These are phyloP conservation scores for Propsilocerus akamusi DNA, from an alignment of 1,140 invertebrate species.

Conservation along the genomic window DNA sequence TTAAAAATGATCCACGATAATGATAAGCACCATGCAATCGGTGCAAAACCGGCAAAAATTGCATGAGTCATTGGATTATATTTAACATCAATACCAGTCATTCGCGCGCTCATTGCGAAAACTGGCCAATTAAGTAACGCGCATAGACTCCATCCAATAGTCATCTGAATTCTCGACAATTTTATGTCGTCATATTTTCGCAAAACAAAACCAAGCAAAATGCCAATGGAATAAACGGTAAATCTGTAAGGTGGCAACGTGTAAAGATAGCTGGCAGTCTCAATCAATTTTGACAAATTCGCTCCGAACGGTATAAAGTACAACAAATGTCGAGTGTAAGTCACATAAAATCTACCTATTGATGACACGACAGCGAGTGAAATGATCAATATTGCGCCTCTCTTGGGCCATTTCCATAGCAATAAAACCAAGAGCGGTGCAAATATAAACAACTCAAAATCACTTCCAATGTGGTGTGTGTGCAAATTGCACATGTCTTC, in stretches of 20 bases:
- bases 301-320: conserved; percentile 5
- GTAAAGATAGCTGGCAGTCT: conserved; percentile 45
- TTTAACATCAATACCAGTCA: conserved; percentile 40
- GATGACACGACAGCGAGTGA: conserved; percentile 33
- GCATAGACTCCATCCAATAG: conserved; percentile 33
- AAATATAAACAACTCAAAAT: conserved; percentile 60
- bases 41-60: conserved; percentile 49
- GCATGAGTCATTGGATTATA: conserved; percentile 45
- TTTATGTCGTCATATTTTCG: conserved; percentile 11
- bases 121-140: conserved; percentile 29
- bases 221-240: conserved; percentile 48
- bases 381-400: conserved; percentile 27
- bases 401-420: conserved; percentile 36
- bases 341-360: conserved; percentile 30
- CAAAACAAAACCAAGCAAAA: conserved; percentile 35
- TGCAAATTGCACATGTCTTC: conserved; percentile 50
- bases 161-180: conserved; percentile 20
- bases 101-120: conserved; percentile 37
- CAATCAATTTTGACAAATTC: conserved; percentile 33
- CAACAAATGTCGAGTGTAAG: conserved; percentile 19
- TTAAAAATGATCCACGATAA: conserved; percentile 45
- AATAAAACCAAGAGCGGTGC: conserved; percentile 47
- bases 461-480: conserved; percentile 61
- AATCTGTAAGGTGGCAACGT: conserved; percentile 45
- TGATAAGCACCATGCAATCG: conserved; percentile 45